phyloP scores from a whole-genome alignment of 2,797 vertebrate species.

The Semaprochilodus insignis region DNA sequence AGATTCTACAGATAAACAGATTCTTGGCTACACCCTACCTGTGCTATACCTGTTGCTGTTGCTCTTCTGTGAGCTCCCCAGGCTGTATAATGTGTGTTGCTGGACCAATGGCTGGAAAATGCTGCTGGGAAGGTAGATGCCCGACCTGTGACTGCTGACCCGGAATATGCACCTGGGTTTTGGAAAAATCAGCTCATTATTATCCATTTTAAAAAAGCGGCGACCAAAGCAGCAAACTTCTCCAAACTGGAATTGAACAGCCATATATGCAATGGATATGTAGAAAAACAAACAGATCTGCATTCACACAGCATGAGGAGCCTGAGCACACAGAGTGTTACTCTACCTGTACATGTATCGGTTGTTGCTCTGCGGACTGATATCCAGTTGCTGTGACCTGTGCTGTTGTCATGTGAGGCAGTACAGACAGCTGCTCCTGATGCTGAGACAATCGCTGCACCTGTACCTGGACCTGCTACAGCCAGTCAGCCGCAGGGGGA shows the following conservation, averaged over 20 bases:
- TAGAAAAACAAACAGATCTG: background rate
- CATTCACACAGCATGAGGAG: too few species aligned
- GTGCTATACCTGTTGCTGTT: conserved; percentile 87
- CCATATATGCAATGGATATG: too few species aligned
- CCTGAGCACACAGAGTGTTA: background rate
- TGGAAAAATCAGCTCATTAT: background rate
- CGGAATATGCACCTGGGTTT: conserved; percentile 85
- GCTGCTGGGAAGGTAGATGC: conserved; percentile 87
- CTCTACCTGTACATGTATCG: conserved; percentile 91
- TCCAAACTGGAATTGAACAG: background rate
- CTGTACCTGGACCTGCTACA: conserved; percentile 88
- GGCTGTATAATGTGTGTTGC: conserved; percentile 90
- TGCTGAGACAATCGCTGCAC: conserved; percentile 91
- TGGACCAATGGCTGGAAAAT: conserved; percentile 86
- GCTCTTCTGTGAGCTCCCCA: conserved; percentile 93
- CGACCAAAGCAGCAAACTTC: background rate
- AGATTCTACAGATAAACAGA: background rate
- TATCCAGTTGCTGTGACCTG: conserved; percentile 84
- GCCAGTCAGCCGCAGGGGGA: background rate
- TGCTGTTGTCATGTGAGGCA: conserved; percentile 77
- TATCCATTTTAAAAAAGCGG: background rate
- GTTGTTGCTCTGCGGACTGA: conserved; percentile 82
- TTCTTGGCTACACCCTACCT: too few species aligned
- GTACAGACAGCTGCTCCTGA: conserved; percentile 85
- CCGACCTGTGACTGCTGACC: conserved; percentile 86